Conservation (phyloP, 2,113 vertebrate genomes). For the Panurus biarmicus region DNA sequence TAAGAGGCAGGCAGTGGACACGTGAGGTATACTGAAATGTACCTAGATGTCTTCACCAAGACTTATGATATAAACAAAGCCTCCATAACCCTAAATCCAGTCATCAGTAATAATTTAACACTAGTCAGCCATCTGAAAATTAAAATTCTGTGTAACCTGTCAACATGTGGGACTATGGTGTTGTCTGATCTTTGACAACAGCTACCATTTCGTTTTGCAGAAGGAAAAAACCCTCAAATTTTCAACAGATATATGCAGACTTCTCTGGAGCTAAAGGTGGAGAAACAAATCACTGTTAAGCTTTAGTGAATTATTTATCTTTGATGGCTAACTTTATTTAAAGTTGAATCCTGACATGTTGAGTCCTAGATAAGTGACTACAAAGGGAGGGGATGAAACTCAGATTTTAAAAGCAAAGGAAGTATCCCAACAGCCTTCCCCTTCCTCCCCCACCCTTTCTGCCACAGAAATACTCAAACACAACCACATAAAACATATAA, state of each 20-base stretch:
- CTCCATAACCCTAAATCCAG: neutral
- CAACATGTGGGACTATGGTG: rapidly evolving
- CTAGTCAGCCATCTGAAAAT: neutral
- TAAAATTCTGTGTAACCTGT: neutral
- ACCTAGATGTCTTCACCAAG: neutral
- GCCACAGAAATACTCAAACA: neutral
- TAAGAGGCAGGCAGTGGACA: neutral
- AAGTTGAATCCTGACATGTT: neutral
- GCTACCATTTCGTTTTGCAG: neutral
- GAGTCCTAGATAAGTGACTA: neutral
- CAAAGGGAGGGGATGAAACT: neutral
- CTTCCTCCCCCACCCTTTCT: neutral
- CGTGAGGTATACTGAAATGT: neutral
- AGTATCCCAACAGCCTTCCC: neutral
- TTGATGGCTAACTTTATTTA: neutral
- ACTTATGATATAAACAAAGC: neutral
- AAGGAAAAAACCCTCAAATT: rapidly evolving
- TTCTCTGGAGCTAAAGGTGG: neutral
- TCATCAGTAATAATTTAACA: neutral
- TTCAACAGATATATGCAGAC: neutral
- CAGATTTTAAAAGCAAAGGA: neutral
- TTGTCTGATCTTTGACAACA: neutral
- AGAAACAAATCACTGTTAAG: neutral
- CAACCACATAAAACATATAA: neutral
- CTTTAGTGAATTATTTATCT: neutral